Percentiles rank a stretch among this genome's conserved stretches.
These are phyloP conservation scores for Caloenas nicobarica DNA, from an alignment of 2,113 vertebrate genomes.

Conservation along the genomic window DNA sequence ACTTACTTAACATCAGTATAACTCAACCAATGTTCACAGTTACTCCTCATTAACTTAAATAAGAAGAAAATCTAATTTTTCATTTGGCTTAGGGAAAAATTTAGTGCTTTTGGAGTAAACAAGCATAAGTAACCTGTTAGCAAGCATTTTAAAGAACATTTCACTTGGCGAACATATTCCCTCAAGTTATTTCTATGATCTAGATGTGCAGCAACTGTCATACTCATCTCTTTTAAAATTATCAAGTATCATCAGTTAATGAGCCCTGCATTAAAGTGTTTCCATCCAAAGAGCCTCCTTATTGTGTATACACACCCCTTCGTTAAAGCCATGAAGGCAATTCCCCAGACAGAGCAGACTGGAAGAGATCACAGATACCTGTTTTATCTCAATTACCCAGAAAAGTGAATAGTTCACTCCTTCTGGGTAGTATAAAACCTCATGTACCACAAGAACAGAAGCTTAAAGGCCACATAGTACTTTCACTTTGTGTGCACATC, in stretches of 20 bases:
- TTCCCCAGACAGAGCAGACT: not conserved
- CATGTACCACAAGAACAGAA: constrained; percentile 10
- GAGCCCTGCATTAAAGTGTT: not conserved
- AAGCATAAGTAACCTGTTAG: not conserved
- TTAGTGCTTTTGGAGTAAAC: not conserved
- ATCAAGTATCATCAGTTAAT: not conserved
- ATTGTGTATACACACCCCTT: not conserved
- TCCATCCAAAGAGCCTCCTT: not conserved
- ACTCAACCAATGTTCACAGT: not conserved
- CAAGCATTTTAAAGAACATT: not conserved
- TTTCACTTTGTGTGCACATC: not conserved
- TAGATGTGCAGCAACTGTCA: not conserved
- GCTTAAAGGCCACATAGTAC: not conserved
- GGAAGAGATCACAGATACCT: not conserved
- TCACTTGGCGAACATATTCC: not conserved
- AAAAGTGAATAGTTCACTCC: constrained; percentile 25
- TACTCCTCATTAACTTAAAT: not conserved
- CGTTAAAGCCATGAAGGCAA: not conserved
- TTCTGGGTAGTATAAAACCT: constrained; percentile 19
- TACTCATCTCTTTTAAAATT: not conserved
- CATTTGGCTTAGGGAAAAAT: not conserved
- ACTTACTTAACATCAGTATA: not conserved
- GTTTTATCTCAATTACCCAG: not conserved
- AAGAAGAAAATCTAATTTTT: not conserved
- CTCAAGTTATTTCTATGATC: not conserved